These are phyloP conservation scores for Megaustenia siamemsis DNA, from an alignment of 2,888 invertebrate genomes.

Conservation along the genomic window DNA sequence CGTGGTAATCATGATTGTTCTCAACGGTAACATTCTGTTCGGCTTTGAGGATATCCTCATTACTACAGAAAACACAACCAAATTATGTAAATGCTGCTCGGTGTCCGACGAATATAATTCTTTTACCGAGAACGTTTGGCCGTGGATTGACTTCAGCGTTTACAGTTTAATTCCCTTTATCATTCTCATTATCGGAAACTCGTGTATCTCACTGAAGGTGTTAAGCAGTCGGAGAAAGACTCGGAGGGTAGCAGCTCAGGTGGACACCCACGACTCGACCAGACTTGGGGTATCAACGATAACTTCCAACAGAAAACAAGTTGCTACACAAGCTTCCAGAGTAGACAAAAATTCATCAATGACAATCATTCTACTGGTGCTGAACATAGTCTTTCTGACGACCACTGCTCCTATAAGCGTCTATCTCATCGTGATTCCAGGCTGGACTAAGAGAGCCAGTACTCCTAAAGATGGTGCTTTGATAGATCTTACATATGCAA, in stretches of 20 bases:
- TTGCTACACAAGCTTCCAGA: background rate
- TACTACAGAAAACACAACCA: background rate
- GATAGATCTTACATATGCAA: background rate
- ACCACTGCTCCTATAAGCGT: conserved; percentile 66
- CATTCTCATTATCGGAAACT: conserved; percentile 68
- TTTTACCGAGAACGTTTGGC: conserved; percentile 65
- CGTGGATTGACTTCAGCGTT: conserved; percentile 72
- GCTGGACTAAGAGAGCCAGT: no score
- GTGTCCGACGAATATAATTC: conserved; percentile 55
- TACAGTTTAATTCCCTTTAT: conserved; percentile 69
- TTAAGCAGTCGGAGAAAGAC: conserved; percentile 27
- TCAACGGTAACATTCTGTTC: conserved; percentile 68
- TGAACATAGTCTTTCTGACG: conserved; percentile 68
- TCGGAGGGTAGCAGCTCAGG: background rate
- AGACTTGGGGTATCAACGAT: background rate
- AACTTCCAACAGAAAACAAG: background rate
- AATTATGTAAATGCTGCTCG: conserved; percentile 52
- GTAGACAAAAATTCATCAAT: conserved; percentile 62
- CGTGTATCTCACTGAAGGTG: conserved; percentile 62
- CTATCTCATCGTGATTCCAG: conserved; percentile 60
- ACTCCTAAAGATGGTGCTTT: background rate
- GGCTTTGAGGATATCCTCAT: conserved; percentile 55
- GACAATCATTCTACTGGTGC: conserved; percentile 66
- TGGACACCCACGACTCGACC: background rate
- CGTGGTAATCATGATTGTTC: conserved; percentile 55